Evolutionary conservation across 2,888 invertebrate species (phyloP), one percentile per base, ranked within the genome.

Genomic region (Ganaspis brasiliensis): DNA sequence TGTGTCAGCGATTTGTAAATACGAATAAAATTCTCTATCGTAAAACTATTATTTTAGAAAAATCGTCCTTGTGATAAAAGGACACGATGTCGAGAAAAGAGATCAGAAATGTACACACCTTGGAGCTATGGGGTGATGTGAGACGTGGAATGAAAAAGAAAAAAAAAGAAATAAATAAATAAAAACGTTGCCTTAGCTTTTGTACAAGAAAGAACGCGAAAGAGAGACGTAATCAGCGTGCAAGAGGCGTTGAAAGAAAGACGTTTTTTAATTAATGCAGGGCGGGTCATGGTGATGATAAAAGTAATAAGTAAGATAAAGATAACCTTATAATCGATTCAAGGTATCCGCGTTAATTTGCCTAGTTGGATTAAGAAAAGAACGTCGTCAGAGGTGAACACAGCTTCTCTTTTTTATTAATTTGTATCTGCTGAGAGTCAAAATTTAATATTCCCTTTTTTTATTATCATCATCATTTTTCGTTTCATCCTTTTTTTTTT

Each of bases 121-220:
- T n/a, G 40, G 45, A 45, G 21, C 45, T 31, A 4, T 49, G 67
- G 45, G 67, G 67, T 67, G 67, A 45, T 59, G 31, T 45, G 10
- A 67, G n/a, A 45, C 19, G 37, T n/a, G 52, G 73, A 45, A 35
- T 67, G 31, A 57, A 31, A 57, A 49, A 49, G 16, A 74, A 49
- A 12, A 45, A 45, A 45, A 49, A 49, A 49, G 16, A 49, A 49
- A 49, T 6, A n/a, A 79, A 79, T 78, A 79, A 78, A 79, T 76
- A 74, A 84, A 87, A 87, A 84, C 79, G 84, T 88, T 89, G 89
- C 89, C 89, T 89, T 89, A 89, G 88, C 86, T 87, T 89, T 89
- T 89, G 86, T 89, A 88, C 87, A 84, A 86, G 85, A 85, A 77
- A 82, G 75, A 76, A 78, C 40, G 77, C 31, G 81, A 26, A 74